Evolutionary conservation across 2,888 invertebrate genomes (phyloP), one percentile per base, ranked within the genome.

Genomic region (Parapristionchus giblindavisi): DNA sequence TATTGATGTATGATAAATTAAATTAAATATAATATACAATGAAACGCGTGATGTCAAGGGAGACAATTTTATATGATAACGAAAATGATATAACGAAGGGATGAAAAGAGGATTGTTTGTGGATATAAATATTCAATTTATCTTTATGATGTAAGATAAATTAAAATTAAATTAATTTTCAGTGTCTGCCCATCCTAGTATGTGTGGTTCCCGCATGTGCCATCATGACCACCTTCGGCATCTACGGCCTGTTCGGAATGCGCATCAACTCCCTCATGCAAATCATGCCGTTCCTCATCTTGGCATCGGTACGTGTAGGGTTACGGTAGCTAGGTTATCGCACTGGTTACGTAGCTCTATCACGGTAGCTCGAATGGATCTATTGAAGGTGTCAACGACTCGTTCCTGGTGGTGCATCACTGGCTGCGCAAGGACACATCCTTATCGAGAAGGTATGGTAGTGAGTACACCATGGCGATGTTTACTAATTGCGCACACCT

Each of bases 231-330:
- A 73, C 73, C 40, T 73, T 73, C 61, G 60, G 60, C 61, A 73
- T 73, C 73, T 73, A 48, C 61, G 73, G 60, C 17, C 21, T 70
- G 14, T 38, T 70, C 29, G 65, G 65, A 17, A n/a, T n/a, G 29
- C 75, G 87, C 8, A 85, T 83, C 54, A 87, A 87, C 71, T 82
- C 83, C 43, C 80, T 87, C 14, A 81, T 84, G 81, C 78, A 88
- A 52, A 85, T 87, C 56, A 86, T 85, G 85, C 87, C 87, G 17
- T 87, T 88, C 61, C 75, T 87, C 61, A 87, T 86, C 76, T 85
- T 86, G 86, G 85, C 36, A 86, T 85, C 60, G 84, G 82, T 81
- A 43, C 56, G 77, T 70, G 5, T 0, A 6, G 11, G n/a, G n/a
- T n/a, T n/a, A n/a, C n/a, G n/a, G n/a, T n/a, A n/a, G n/a, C n/a